Evolutionary conservation across 2,797 vertebrate genomes (phyloP), one percentile per base, ranked within the genome.

Genomic region (Cuniculus paca): DNA sequence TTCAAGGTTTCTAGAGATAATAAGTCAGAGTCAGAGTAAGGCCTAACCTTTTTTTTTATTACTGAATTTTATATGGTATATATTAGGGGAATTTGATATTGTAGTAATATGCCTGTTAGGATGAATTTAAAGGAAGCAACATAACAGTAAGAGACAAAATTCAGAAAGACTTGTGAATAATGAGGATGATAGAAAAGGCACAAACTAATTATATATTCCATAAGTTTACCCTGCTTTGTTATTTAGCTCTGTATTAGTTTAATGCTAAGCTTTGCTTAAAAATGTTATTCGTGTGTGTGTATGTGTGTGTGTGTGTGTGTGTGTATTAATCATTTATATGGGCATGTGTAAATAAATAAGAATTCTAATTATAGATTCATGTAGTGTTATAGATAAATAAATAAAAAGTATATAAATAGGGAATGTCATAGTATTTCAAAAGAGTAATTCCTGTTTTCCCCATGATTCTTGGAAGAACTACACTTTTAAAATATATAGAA

Each of bases 211-310:
- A 26, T n/a, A 70, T 2, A 28, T 78, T 82, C 74, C 72, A 14
- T 11, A 80, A 39, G 19, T 70, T 83, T 70, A 78, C 48, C 12
- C 17, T 61, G 2, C n/a, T 75, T 42, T 89, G 11, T 68, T 63
- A 61, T 88, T 94, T 84, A 85, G 36, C 16, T 88, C n/a, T 13
- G 65, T 85, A 36, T 60, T 81, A 48, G 94, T 65, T 74, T 87
- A 90, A 56, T 39, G 45, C 6, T 84, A 52, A 88, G 5, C 39
- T 61, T 96, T 68, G 16, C 50, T 81, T 94, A 36, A 86, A 88
- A 70, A 61, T 70, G 54, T n/a, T 82, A 34, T 77, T 31, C n/a
- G 8, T 60, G 0, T 63, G 5, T n/a, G n/a, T n/a, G n/a, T n/a
- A n/a, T n/a, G n/a, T n/a, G n/a, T n/a, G n/a, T n/a, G n/a, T n/a